phyloP scores from a whole-genome alignment of 2,797 vertebrate genomes.

The Bradypodion pumilum region DNA sequence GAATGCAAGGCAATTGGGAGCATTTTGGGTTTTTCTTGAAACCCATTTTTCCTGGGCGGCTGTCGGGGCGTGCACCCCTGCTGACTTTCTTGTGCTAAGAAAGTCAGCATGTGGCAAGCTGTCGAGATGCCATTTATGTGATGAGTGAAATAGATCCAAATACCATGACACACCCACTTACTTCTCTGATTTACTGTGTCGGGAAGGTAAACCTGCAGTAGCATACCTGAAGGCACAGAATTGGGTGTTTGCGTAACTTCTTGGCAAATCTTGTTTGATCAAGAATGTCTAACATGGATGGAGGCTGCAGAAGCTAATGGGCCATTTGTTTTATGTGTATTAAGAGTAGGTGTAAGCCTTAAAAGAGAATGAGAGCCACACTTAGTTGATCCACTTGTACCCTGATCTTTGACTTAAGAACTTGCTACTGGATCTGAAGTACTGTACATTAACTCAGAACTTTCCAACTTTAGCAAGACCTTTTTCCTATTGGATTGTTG shows the following conservation, averaged over 20 bases:
- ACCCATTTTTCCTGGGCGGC: neutral
- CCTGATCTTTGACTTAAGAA: neutral
- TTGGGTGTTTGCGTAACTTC: neutral
- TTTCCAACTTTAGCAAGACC: neutral
- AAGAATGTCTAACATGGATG: neutral
- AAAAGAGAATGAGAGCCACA: neutral
- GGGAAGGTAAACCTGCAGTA: neutral
- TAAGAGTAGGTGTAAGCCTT: neutral
- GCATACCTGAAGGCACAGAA: neutral
- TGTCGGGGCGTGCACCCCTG: accelerated
- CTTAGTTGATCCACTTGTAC: neutral
- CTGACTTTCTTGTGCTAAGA: slow-evolving; percentile 38
- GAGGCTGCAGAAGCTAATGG: neutral
- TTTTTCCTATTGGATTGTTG: neutral
- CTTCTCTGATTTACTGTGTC: accelerated
- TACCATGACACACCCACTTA: neutral
- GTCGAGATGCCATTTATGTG: slow-evolving; percentile 20
- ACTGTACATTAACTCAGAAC: neutral
- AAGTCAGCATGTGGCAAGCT: slow-evolving; percentile 31
- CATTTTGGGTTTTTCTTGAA: neutral
- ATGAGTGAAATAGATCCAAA: slow-evolving; percentile 7
- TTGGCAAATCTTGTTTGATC: neutral
- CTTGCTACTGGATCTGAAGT: too few species aligned
- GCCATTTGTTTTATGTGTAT: neutral
- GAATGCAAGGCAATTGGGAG: slow-evolving; percentile 3